Base-by-base conservation (phyloP, 2,888 invertebrate genomes). In the Eurytoma adleriae region DNA sequence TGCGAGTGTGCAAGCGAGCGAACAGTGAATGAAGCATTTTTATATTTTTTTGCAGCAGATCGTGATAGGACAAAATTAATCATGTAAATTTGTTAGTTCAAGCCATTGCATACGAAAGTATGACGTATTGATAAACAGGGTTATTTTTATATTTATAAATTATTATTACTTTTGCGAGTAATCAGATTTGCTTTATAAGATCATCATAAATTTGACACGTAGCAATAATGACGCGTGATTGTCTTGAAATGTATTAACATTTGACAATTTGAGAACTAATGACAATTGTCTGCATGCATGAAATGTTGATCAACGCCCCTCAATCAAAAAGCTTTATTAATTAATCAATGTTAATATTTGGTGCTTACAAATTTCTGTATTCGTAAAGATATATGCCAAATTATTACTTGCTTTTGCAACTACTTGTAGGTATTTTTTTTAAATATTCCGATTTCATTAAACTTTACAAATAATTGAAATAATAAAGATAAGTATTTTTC, bases 61-160 rank as follows among this genome's bases (percentile, higher is more conserved):
- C 59, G 54, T 56, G 54, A 76, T 75, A 68, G 68, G 59, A 14
- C 30, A 50, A 76, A 76, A 76, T 69, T 52, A 59, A 59, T 75
- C 59, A 27, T 16, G 4, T 71, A 14, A 66, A n/a, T 74, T 73
- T 54, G 13, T 67, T 74, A 57, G 56, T 50, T 18, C 5, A 69
- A 68, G 64, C 79, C 74, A 74, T 75, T 74, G 24, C 52, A 74
- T 64, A 73, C 50, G 56, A 66, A 56, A n/a, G 67, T 70, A 52
- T 14, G 48, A 78, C 76, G 78, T 82, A 79, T 79, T 64, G 73
- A 83, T 83, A 82, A n/a, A 84, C 83, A 84, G 84, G 83, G 84
- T 84, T 83, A 81, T 83, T 69, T 79, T 40, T 76, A 76, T 69
- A 78, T 80, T 72, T 74, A 82, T 78, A 77, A 81, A 83, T 82